phyloP scores from a whole-genome alignment of 2,888 invertebrate species.

The Heteromyza rotundicornis region DNA sequence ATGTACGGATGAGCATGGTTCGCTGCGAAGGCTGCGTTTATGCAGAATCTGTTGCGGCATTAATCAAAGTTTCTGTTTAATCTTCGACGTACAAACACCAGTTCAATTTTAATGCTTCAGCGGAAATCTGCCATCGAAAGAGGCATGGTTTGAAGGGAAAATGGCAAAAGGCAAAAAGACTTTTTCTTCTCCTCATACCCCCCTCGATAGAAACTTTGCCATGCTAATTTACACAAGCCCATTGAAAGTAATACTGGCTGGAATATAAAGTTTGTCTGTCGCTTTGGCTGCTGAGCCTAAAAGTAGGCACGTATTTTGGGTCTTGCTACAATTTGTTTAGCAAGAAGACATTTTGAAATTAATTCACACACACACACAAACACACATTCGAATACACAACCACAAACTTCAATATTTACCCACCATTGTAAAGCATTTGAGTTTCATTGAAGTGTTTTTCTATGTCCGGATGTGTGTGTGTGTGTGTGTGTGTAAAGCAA shows the following conservation, averaged over 20 bases:
- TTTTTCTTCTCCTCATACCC: too few relatives aligned
- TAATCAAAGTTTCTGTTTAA: constrained; percentile 2
- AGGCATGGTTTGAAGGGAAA: neutral
- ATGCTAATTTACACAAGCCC: neutral
- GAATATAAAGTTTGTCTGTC: too few relatives aligned
- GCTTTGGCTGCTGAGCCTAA: too few relatives aligned
- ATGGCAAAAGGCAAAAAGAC: too few relatives aligned
- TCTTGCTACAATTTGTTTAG: neutral
- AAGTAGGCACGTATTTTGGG: neutral
- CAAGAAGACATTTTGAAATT: neutral
- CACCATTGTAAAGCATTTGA: neutral
- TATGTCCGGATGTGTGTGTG: neutral
- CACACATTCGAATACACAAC: neutral
- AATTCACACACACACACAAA: neutral
- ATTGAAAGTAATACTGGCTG: neutral
- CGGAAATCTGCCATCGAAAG: too few relatives aligned
- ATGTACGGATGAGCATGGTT: neutral
- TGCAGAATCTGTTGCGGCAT: neutral
- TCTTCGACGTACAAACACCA: constrained; percentile 37
- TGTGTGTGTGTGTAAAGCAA: neutral
- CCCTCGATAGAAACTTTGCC: neutral
- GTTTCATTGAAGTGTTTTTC: neutral
- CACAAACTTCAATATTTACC: neutral
- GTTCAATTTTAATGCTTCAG: neutral
- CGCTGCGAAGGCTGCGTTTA: neutral